Percentiles rank a stretch among this genome's conserved stretches.
These are phyloP conservation scores for Clepsis dumicolana DNA, from an alignment of 2,888 invertebrate species.

Conservation along the genomic window DNA sequence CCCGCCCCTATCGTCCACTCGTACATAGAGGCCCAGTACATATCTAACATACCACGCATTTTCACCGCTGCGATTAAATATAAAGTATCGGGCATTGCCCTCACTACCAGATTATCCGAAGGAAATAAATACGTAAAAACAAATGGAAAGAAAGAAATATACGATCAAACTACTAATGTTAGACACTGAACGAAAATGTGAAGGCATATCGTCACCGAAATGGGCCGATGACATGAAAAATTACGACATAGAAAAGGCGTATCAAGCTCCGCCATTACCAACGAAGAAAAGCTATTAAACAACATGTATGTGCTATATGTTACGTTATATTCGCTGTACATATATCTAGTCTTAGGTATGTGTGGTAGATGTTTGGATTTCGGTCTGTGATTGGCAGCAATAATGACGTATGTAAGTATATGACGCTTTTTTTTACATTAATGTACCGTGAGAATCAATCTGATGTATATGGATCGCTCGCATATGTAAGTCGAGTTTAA, in stretches of 20 bases:
- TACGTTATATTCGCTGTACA: background rate
- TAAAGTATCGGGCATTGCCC: background rate
- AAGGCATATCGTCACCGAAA: slow-evolving; percentile 36
- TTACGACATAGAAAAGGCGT: slow-evolving; percentile 40
- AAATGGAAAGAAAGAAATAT: slow-evolving; percentile 32
- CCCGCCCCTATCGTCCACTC: too few species aligned
- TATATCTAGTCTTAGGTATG: background rate
- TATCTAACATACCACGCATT: too few species aligned
- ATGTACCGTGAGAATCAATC: too few species aligned
- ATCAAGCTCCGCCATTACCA: slow-evolving; percentile 24
- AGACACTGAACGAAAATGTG: slow-evolving; percentile 33
- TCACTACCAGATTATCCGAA: background rate
- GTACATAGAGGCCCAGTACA: too few species aligned
- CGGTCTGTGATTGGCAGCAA: background rate
- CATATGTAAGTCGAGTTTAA: too few species aligned
- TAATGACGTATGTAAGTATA: background rate
- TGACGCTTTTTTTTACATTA: background rate
- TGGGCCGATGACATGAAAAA: slow-evolving; percentile 43
- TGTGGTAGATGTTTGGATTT: background rate
- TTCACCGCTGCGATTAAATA: background rate
- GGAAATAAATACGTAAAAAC: slow-evolving; percentile 26
- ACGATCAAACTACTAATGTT: slow-evolving; percentile 32
- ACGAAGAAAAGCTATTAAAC: slow-evolving; percentile 38
- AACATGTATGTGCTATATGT: slow-evolving; percentile 7
- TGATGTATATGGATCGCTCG: too few species aligned